These are phyloP conservation scores for Drosophila leonis DNA, from an alignment of 2,888 invertebrate species.

Conservation along the genomic window DNA sequence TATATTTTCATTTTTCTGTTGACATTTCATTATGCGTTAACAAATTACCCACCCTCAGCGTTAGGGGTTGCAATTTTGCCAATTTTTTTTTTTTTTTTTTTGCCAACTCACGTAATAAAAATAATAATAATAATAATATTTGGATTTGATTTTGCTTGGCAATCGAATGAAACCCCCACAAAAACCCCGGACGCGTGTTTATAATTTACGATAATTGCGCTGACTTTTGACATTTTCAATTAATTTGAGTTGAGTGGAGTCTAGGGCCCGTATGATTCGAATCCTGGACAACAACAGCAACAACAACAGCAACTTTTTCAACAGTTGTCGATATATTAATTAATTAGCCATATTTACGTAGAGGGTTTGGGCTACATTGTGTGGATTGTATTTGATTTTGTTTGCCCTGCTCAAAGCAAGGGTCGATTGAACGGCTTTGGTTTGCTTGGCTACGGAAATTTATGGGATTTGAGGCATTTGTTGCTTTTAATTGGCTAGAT, in stretches of 20 bases:
- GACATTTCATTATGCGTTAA: slow-evolving; percentile 67
- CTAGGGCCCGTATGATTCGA: slow-evolving; percentile 18
- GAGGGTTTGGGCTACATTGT: background rate
- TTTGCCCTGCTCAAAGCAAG: slow-evolving; percentile 3
- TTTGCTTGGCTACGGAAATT: slow-evolving; percentile 16
- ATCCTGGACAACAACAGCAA: slow-evolving; percentile 9
- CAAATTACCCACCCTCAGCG: slow-evolving; percentile 39
- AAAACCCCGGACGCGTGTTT: slow-evolving; percentile 37
- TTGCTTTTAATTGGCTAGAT: background rate
- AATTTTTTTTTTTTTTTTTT: no score
- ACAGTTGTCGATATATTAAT: slow-evolving; percentile 60
- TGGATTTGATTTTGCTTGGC: slow-evolving; percentile 56
- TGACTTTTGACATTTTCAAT: slow-evolving; percentile 75
- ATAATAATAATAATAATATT: slow-evolving; percentile 64
- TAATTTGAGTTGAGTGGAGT: slow-evolving; percentile 49
- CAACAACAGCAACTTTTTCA: slow-evolving; percentile 39
- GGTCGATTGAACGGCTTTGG: background rate
- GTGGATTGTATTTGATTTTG: slow-evolving; percentile 38
- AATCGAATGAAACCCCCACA: slow-evolving; percentile 3
- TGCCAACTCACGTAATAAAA: slow-evolving; percentile 62
- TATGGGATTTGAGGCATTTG: slow-evolving; percentile 19
- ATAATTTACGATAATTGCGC: slow-evolving; percentile 79
- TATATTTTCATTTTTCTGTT: slow-evolving; percentile 56
- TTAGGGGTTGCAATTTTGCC: slow-evolving; percentile 48
- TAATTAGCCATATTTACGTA: slow-evolving; percentile 60